Evolutionary conservation across 2,113 vertebrate genomes (phyloP), one percentile per base, ranked within the genome.

Genomic region (Gallinago jamesoni): DNA sequence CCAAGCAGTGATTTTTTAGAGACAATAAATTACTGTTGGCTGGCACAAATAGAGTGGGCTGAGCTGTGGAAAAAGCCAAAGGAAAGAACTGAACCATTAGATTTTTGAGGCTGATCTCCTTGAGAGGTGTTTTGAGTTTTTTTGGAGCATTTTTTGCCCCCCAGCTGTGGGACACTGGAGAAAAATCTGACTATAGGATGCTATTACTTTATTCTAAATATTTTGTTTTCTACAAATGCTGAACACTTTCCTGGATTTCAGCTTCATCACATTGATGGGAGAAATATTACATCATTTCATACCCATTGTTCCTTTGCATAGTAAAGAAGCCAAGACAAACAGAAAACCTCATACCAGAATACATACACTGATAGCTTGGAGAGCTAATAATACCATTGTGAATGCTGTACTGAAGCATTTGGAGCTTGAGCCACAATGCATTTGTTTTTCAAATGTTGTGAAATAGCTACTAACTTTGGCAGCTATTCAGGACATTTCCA

Each of bases 391-490:
- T 94, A 97, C 84, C 81, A 33, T 62, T n/a, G 20, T 93, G 89
- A 97, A 94, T 56, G 93, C 89, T 80, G 70, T 83, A 62, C 91
- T 80, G 86, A 94, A 94, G 91, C 87, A 94, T 94, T 96, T 77
- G 91, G 78, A 91, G 67, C 96, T 87, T 2, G 23, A 96, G 70
- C 89, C 87, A 94, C 87, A 96, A 93, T 22, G 77, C 89, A 63
- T 96, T 96, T 96, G 87, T 96, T 96, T 96, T 95, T 94, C 84
- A 96, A 96, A 97, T 96, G 96, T 96, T 97, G 96, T 97, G 96
- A 96, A 96, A 97, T 97, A 96, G 93, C 96, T 96, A 76, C 95
- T 95, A 95, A 96, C 89, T 97, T 94, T 97, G 96, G 96, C 96
- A 97, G 91, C 87, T 95, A 70, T 96, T 97, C 96, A 97, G 94